Conservation (phyloP, 2,888 invertebrate genomes). For the Yponomeuta cagnagella region DNA sequence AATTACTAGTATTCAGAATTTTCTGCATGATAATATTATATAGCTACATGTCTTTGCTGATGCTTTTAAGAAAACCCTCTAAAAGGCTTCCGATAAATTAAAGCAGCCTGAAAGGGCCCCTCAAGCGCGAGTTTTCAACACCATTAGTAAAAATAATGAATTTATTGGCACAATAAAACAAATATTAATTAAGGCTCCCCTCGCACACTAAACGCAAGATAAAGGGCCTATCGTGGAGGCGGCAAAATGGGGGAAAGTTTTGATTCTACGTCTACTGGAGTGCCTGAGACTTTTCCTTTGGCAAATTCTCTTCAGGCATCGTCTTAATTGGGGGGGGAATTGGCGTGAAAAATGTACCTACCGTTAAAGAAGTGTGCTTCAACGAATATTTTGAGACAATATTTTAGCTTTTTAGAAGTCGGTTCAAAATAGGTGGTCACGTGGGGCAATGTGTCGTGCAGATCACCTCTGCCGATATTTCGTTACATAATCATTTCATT, state of each 20-base stretch:
- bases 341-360: background rate
- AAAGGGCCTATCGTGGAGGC: background rate
- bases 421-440: background rate
- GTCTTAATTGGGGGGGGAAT: background rate
- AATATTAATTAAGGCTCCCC: constrained; percentile 9
- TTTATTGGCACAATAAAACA: background rate
- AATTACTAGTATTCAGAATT: too few species aligned
- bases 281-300: constrained; percentile 1
- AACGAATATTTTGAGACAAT: too few species aligned
- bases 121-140: background rate
- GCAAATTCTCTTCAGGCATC: background rate
- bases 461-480: too few species aligned
- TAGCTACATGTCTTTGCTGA: too few species aligned
- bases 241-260: background rate
- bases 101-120: background rate
- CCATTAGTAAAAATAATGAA: constrained; percentile 9
- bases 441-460: too few species aligned
- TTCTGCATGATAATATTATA: too few species aligned
- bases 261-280: background rate
- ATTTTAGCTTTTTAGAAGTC: background rate
- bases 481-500: too few species aligned
- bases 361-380: too few species aligned
- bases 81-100: too few species aligned
- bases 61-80: too few species aligned
- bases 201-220: constrained; percentile 6